Percentiles rank a stretch among this genome's conserved stretches.
Evolutionary conservation across 2,888 invertebrate species (phyloP).

Genomic region (Eledona agricola): DNA sequence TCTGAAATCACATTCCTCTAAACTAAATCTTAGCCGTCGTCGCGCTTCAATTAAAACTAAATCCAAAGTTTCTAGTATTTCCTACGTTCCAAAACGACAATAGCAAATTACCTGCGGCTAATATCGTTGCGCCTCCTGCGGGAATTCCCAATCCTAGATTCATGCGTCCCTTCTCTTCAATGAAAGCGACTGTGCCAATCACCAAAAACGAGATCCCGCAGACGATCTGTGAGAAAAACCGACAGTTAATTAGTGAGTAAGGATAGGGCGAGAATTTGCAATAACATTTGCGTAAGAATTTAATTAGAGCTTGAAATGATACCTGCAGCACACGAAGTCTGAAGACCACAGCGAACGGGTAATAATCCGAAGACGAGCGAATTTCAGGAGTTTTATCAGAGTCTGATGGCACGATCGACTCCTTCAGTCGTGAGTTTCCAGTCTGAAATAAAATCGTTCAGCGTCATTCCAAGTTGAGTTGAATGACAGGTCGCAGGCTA

Average conservation of each 20-base stretch:
- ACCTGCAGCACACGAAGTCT: constrained; percentile 69
- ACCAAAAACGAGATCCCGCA: constrained; percentile 71
- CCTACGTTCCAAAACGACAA: too few relatives aligned
- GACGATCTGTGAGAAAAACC: constrained; percentile 64
- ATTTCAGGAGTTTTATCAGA: constrained; percentile 46
- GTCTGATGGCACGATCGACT: constrained; percentile 67
- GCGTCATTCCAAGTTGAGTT: too few relatives aligned
- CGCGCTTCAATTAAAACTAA: too few relatives aligned
- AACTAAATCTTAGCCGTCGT: too few relatives aligned
- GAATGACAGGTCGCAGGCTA: too few relatives aligned
- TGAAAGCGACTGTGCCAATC: constrained; percentile 71
- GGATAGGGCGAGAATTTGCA: constrained; percentile 3
- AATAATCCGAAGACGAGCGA: constrained; percentile 60
- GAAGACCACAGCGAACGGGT: constrained; percentile 68
- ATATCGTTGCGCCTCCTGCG: constrained; percentile 67
- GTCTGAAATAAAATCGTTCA: constrained; percentile 66
- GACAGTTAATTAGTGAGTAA: constrained; percentile 2
- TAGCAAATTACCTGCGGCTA: constrained; percentile 66
- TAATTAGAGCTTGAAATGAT: constrained; percentile 7
- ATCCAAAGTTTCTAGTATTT: too few relatives aligned
- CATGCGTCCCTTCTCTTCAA: constrained; percentile 69
- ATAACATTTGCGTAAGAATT: constrained; percentile 22
- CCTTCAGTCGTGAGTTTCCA: constrained; percentile 66
- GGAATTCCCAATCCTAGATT: constrained; percentile 71
- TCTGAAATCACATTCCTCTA: too few relatives aligned